phyloP scores from a whole-genome alignment of 2,888 invertebrate genomes.

The Cantharis rustica region DNA sequence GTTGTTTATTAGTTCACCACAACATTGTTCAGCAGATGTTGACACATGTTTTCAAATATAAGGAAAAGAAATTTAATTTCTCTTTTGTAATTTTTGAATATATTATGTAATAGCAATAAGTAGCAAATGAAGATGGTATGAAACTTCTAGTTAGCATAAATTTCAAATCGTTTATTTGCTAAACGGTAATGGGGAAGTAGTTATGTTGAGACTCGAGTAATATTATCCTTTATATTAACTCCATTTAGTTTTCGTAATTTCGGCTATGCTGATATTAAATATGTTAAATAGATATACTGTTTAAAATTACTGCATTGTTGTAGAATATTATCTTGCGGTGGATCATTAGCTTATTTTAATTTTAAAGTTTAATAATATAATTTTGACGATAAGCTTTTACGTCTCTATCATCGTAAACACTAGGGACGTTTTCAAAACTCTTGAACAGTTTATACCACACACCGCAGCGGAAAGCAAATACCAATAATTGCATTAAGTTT shows the following conservation, averaged over 20 bases:
- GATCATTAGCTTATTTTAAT: background rate
- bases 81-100: background rate
- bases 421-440: background rate
- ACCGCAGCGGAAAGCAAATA: background rate
- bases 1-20: background rate
- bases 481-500: background rate
- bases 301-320: background rate
- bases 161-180: constrained; percentile 1
- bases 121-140: background rate
- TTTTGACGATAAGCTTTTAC: background rate
- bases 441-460: background rate
- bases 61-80: background rate
- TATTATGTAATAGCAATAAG: background rate
- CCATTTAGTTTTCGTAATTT: background rate
- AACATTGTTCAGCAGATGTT: background rate
- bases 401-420: background rate
- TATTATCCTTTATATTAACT: background rate
- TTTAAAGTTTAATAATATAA: background rate
- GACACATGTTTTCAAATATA: background rate
- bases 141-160: background rate
- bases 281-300: background rate
- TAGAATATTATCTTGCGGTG: background rate
- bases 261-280: background rate
- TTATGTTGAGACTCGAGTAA: background rate
- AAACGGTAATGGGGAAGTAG: background rate